phyloP scores from a whole-genome alignment of 2,797 vertebrate genomes.

The Balearica regulorum region DNA sequence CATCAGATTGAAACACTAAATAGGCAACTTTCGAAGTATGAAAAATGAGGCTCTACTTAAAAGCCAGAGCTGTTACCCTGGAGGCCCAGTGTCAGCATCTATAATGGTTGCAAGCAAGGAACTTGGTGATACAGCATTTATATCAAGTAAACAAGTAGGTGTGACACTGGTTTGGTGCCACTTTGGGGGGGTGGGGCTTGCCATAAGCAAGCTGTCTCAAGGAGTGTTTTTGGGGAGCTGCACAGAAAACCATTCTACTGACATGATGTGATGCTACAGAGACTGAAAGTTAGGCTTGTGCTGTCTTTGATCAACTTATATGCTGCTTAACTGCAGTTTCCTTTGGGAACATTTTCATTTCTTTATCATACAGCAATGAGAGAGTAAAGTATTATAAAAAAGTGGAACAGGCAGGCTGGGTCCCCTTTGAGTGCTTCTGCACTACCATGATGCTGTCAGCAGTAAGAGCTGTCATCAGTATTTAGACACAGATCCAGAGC shows the following conservation, averaged over 20 bases:
- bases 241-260: background rate
- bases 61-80: background rate
- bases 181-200: background rate
- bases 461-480: background rate
- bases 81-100: background rate
- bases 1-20: background rate
- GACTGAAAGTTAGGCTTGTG: background rate
- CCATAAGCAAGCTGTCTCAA: background rate
- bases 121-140: background rate
- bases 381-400: fast-evolving
- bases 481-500: background rate
- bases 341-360: background rate
- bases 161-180: background rate
- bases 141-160: background rate
- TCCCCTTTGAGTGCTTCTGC: background rate
- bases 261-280: background rate
- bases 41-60: background rate
- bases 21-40: background rate
- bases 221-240: background rate
- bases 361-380: background rate
- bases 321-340: background rate
- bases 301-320: background rate
- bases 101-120: background rate
- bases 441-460: background rate
- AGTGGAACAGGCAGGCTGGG: background rate